phyloP scores from a whole-genome alignment of 2,888 invertebrate species.

The Xestobium rufovillosum region DNA sequence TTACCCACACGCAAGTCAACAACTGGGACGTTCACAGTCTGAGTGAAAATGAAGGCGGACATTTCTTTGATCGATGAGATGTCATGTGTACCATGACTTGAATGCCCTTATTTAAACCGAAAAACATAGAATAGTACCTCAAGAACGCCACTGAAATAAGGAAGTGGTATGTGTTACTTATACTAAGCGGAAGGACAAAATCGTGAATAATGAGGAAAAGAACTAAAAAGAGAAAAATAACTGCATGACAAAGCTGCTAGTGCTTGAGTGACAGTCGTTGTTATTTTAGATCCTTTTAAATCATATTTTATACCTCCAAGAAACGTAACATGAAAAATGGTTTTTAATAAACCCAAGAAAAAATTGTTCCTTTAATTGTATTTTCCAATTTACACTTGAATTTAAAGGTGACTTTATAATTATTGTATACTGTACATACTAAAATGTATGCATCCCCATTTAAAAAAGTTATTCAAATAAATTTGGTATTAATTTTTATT shows the following conservation, averaged over 20 bases:
- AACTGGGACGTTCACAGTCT: constrained; percentile 25
- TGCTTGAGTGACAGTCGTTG: too few species aligned
- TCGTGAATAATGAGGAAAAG: constrained; percentile 30
- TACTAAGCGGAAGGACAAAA: constrained; percentile 42
- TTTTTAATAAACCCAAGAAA: too few species aligned
- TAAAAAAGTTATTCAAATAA: too few species aligned
- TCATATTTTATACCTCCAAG: too few species aligned
- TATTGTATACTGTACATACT: too few species aligned
- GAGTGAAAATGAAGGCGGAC: constrained; percentile 31
- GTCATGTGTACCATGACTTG: constrained; percentile 21
- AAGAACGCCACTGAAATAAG: constrained; percentile 17
- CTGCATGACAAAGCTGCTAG: constrained; percentile 29
- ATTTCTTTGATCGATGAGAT: constrained; percentile 36
- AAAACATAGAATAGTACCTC: not conserved
- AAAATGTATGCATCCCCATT: too few species aligned
- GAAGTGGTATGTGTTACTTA: constrained; percentile 26
- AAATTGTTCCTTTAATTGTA: too few species aligned
- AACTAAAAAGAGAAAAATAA: constrained; percentile 30
- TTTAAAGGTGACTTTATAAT: too few species aligned
- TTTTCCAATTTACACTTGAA: too few species aligned
- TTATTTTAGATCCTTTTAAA: too few species aligned
- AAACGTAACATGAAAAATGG: too few species aligned
- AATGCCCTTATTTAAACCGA: constrained; percentile 11
- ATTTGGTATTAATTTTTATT: too few species aligned
- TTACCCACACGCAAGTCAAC: constrained; percentile 13